Evolutionary conservation across 1,140 invertebrate genomes (phyloP), one percentile per base, ranked within the genome.

Genomic region (Hestina assimilis): DNA sequence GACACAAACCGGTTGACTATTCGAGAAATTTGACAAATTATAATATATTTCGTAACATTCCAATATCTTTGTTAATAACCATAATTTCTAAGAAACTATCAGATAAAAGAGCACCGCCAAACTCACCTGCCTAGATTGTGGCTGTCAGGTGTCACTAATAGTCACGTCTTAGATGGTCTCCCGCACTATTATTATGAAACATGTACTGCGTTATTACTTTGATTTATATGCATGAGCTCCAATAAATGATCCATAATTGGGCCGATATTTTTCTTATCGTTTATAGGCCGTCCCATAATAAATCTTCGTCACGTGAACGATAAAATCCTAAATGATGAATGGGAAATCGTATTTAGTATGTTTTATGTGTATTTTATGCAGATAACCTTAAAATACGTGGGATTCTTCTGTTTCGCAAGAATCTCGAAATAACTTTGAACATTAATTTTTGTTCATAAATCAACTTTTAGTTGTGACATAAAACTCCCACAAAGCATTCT

Each of bases 181-280:
- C 42, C 33, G 45, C 42, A 23, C 45, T 56, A 24, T 48, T 47
- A 56, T 56, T 56, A 56, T 41, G 24, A 47, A 41, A 56, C 41
- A 19, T 14, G 9, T 14, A 29, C 43, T 28, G 28, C 35, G 50
- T 66, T 71, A 80, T 80, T 75, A 79, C 57, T 67, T 75, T 76
- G 75, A 84, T 82, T 84, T 79, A 80, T 82, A 83, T 81, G 74
- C 76, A 83, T 78, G 74, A 71, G 74, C 59, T 77, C 63, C 63
- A 59, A 77, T 77, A 83, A 83, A 78, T 75, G 75, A 75, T 61
- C 65, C 66, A 75, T 83, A 83, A 83, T 83, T 83, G 78, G 68
- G 38, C 53, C 63, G 63, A 42, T 60, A 52, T 73, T 72, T 72
- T 77, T n/a, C n/a, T 73, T 75, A 76, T 66, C 61, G 75, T 62